Base-by-base conservation (phyloP, 2,888 invertebrate genomes). In the Pyrocoelia pectoralis region DNA sequence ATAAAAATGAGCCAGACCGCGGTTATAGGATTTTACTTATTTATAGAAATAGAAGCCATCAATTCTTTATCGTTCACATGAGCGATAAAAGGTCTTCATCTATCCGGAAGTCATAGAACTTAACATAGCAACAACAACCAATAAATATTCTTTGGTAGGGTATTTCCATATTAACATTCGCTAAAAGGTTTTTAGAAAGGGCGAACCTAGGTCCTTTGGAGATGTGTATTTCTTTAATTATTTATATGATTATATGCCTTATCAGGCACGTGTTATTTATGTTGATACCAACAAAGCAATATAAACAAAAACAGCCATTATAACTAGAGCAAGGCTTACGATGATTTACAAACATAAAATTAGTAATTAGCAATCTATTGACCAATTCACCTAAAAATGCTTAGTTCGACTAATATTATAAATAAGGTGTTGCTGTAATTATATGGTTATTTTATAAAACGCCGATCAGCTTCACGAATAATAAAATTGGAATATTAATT, bases 41-140 rank as follows among this genome's bases (percentile, higher is more conserved):
- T 65, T 61, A 61, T 64, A 64, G 64, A 64, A 56, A 62, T 41
- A 46, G 54, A 49, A 48, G 48, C 24, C 17, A 15, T 51, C 18
- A 40, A 50, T 49, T 40, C 38, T 48, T 62, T 63, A 63, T 63
- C 63, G 49, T 6, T 55, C 51, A 49, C 58, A 64, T 57, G 49
- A 56, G 38, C 17, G 29, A 52, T 29, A 65, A 49, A 56, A 49
- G 48, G 61, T 56, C 61, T 61, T 19, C 15, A 50, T 61, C 46
- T 60, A 61, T 15, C 48, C 65, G 65, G 65, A 65, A 65, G 65
- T 65, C 65, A 61, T 50, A 61, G 61, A 65, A 65, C 65, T 60
- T 65, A 17, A 58, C 65, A 56, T 65, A 57, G 61, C 65, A 65
- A 65, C 65, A 60, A 57, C 50, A 46, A 43, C 4, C 8, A 43